These are phyloP conservation scores for Pocillopora grandis DNA, from an alignment of 92 coral and sea anemone genomes.

Conservation along the genomic window DNA sequence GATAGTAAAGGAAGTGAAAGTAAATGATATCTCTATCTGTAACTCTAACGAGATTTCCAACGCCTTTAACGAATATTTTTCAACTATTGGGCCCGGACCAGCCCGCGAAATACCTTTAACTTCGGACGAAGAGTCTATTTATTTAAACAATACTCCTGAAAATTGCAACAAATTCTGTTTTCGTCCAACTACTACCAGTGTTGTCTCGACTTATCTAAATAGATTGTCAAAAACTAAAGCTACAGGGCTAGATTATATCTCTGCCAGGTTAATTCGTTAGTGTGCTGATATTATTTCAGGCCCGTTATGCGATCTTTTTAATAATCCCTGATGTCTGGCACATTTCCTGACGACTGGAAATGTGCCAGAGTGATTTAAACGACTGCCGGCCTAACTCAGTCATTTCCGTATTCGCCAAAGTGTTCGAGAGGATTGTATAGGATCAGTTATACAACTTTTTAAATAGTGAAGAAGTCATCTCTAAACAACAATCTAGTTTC, in stretches of 20 bases:
- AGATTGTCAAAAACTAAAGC: conserved; percentile 8
- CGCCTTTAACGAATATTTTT: too few relatives aligned
- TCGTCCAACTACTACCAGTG: neutral
- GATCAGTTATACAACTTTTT: too few relatives aligned
- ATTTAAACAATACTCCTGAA: conserved; percentile 13
- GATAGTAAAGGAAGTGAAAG: neutral
- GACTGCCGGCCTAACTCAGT: neutral
- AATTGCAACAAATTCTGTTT: neutral
- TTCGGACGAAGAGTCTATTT: neutral
- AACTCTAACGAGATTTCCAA: too few relatives aligned
- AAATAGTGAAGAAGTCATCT: too few relatives aligned
- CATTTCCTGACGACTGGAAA: too few relatives aligned
- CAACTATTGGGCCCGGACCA: too few relatives aligned
- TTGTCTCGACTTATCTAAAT: neutral
- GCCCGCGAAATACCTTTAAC: neutral
- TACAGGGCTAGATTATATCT: neutral
- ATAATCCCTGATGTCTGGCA: too few relatives aligned
- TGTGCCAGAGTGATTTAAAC: neutral
- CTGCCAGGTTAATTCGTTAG: neutral
- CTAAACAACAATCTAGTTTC: too few relatives aligned
- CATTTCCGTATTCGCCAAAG: neutral
- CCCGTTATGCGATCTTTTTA: too few relatives aligned
- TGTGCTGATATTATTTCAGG: too few relatives aligned
- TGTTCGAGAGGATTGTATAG: too few relatives aligned
- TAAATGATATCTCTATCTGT: neutral